Base-by-base conservation (phyloP, 1,140 invertebrate genomes). In the Scaptomyza montana region DNA sequence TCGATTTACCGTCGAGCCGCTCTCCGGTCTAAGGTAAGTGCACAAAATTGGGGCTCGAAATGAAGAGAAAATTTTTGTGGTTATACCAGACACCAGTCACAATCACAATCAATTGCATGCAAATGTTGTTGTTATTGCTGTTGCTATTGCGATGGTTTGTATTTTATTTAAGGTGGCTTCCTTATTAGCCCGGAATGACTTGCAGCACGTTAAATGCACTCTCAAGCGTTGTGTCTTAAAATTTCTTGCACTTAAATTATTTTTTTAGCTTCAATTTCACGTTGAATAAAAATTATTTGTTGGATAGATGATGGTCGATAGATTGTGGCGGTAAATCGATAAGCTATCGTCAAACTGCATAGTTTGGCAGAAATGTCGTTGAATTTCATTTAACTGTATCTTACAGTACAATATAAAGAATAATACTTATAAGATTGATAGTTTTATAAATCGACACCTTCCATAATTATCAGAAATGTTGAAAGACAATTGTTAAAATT, bases 61-160 rank as follows among this genome's bases (percentile, higher is more conserved):
- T 74, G 63, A 57, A 81, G 61, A 82, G 84, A 89, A 82, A 89
- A 87, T 67, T 78, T 74, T 84, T 87, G 84, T 87, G 82, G 82
- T 87, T 87, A 86, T 86, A 75, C 74, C 82, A 87, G 82, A 81
- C 67, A 61, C 55, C 66, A 64, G 28, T 64, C 67, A 70, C 47
- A 69, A 67, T 67, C 47, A 72, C 68, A 71, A 57, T 57, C 53
- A 65, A 70, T 70, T 28, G 36, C 47, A 57, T 71, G 68, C 62
- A 50, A 71, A 66, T 54, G 39, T 73, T 73, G 61, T 71, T 71
- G 61, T 65, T 71, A 51, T 77, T 67, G 39, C 59, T 49, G 30
- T 25, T 62, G 39, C 19, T 39, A 43, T 19, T 63, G 50, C 41
- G 47, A 9, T 62, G 66, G 72, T 41, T 54, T 53, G 63, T 64